A percentile compares a stretch with the other conserved stretches of the same genome.
phyloP scores from a whole-genome alignment of 2,797 vertebrate species.

The Megaceryle alcyon region DNA sequence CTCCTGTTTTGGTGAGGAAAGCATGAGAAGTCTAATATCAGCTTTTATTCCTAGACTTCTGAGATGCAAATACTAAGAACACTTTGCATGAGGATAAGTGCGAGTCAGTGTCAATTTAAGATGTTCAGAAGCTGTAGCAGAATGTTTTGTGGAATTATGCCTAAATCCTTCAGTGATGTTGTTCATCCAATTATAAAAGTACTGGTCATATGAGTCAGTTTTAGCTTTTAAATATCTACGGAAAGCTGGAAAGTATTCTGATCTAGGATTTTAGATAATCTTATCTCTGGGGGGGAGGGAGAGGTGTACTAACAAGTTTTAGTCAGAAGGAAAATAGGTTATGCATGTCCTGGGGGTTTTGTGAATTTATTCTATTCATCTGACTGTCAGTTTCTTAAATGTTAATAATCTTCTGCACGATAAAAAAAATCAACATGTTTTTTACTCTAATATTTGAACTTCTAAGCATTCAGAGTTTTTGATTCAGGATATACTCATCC shows the following conservation, averaged over 20 bases:
- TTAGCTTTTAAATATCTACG: slow-evolving; percentile 12
- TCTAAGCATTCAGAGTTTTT: slow-evolving; percentile 30
- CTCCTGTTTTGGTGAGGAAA: not conserved
- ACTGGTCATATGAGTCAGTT: slow-evolving; percentile 31
- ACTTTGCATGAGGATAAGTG: not conserved
- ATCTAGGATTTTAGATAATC: slow-evolving; percentile 23
- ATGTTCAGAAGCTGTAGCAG: not conserved
- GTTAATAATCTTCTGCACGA: not conserved
- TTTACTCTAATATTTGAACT: slow-evolving; percentile 45
- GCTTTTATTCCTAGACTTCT: not conserved
- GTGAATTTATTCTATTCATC: not conserved
- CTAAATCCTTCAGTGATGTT: not conserved
- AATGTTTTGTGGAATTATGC: not conserved
- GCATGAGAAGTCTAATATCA: accelerated
- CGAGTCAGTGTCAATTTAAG: not conserved
- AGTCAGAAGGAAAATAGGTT: not conserved
- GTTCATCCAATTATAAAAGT: slow-evolving; percentile 8
- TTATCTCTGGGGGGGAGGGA: not conserved
- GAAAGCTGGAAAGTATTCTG: slow-evolving; percentile 13
- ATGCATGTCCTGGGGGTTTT: not conserved
- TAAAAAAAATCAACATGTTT: slow-evolving; percentile 8
- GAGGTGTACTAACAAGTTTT: not conserved
- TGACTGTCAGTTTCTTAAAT: slow-evolving; percentile 13
- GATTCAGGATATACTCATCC: not conserved
- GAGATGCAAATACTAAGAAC: not conserved